Evolutionary conservation across 2,888 invertebrate species (phyloP).

Genomic region (Chrysina gloriosa): DNA sequence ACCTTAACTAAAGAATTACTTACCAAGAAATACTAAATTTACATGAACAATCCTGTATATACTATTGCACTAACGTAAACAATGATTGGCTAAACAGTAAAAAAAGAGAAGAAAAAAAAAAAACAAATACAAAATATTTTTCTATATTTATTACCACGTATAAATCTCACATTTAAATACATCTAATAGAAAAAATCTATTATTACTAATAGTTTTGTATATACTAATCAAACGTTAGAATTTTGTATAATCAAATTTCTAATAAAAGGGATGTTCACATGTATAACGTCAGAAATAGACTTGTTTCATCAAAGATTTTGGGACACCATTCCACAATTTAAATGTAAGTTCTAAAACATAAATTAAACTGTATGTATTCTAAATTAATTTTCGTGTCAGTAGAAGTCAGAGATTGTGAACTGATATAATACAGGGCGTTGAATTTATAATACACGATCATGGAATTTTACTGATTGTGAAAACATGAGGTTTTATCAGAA

Average conservation of each 20-base stretch:
- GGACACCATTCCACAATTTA: slow-evolving; percentile 37
- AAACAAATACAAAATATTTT: slow-evolving; percentile 18
- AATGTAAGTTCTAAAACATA: slow-evolving; percentile 23
- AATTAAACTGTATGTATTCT: slow-evolving; percentile 27
- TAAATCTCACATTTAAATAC: slow-evolving; percentile 42
- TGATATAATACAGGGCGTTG: slow-evolving; percentile 24
- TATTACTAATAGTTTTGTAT: slow-evolving; percentile 15
- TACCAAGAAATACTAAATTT: slow-evolving; percentile 18
- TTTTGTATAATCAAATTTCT: slow-evolving; percentile 8
- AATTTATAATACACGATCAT: neutral
- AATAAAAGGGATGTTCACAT: slow-evolving; percentile 20
- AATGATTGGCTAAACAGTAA: slow-evolving; percentile 6
- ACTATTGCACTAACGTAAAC: slow-evolving; percentile 24
- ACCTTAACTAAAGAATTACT: slow-evolving; percentile 5
- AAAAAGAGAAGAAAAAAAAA: neutral
- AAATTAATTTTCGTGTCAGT: slow-evolving; percentile 14
- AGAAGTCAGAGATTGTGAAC: slow-evolving; percentile 17
- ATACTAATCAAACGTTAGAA: slow-evolving; percentile 10
- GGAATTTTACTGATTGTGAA: slow-evolving; percentile 18
- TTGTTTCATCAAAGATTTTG: slow-evolving; percentile 37
- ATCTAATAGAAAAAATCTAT: slow-evolving; percentile 38
- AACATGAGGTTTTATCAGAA: slow-evolving; percentile 18
- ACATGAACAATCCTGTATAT: slow-evolving; percentile 26
- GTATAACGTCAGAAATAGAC: slow-evolving; percentile 26
- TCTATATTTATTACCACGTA: slow-evolving; percentile 40